Evolutionary conservation across 2,797 vertebrate species (phyloP), one percentile per base, ranked within the genome.

Genomic region (Anguilla marmorata): DNA sequence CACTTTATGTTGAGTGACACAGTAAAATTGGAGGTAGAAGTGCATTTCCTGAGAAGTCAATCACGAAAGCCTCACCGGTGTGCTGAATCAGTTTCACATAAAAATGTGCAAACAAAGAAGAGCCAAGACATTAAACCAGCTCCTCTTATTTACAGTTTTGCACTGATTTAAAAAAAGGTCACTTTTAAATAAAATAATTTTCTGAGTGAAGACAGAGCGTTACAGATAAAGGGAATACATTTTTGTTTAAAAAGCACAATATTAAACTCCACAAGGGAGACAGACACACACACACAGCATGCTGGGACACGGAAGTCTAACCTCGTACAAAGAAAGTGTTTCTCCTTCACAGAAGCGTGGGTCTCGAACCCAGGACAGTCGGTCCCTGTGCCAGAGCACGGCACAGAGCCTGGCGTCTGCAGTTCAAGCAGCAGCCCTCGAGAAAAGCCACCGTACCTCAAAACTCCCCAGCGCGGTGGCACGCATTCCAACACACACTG

Each of bases 11-110:
- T 80, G 16, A 80, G 45, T 84, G 14, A 52, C 30, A 27, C 24
- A n/a, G 48, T 84, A 54, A 54, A 54, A 56, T 14, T 30, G 27
- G 82, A 54, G 82, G 52, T 84, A 56, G 50, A 56, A 30, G 52
- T 84, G 52, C n/a, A 56, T 84, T 54, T 54, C 48, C 82, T 56
- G 82, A 84, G 82, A 84, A 30, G n/a, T 52, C 6, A 8, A 27
- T n/a, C 24, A 9, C 50, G 16, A 24, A 83, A 27, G 48, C 48
- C 21, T n/a, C 7, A n/a, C 24, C 79, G 8, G 79, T 50, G 45
- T 82, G 79, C 52, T 33, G 37, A 79, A 79, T 74, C 16, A 5
- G 50, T 54, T 54, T 84, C 50, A 84, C 82, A 84, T 54, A 27
- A 84, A 84, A 80, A 80, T 3, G 27, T 48, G 30, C 8, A 16